These are phyloP conservation scores for Andrena camellia DNA, from an alignment of 2,888 invertebrate genomes.

Conservation along the genomic window DNA sequence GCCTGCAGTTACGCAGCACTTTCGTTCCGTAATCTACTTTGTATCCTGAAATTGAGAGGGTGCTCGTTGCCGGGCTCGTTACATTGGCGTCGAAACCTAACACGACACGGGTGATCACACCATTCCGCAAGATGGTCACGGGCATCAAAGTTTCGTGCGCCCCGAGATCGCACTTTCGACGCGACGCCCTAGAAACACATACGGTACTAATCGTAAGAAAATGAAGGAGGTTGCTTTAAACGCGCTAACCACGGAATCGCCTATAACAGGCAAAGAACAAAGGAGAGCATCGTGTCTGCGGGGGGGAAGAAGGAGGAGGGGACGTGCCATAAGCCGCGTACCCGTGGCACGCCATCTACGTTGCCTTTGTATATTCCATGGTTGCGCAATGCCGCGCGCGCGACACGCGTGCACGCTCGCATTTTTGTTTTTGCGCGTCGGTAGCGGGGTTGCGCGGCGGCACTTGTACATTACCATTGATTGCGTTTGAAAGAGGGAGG, in stretches of 20 bases:
- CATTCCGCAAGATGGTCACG: neutral
- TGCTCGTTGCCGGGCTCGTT: too few species aligned
- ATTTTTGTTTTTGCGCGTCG: slow-evolving; percentile 56
- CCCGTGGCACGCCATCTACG: slow-evolving; percentile 70
- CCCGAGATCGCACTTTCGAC: neutral
- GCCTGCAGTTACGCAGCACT: neutral
- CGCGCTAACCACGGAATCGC: slow-evolving; percentile 14
- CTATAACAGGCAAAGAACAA: slow-evolving; percentile 59
- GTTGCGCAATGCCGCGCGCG: slow-evolving; percentile 57
- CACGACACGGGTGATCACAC: neutral
- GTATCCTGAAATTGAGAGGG: slow-evolving; percentile 10
- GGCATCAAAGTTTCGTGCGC: neutral
- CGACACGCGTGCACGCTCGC: slow-evolving; percentile 25
- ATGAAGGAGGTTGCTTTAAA: slow-evolving; percentile 39
- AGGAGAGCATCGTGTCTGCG: slow-evolving; percentile 52
- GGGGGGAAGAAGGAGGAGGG: slow-evolving; percentile 33
- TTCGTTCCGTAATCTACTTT: slow-evolving; percentile 12
- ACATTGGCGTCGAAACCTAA: too few species aligned
- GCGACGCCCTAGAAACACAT: neutral
- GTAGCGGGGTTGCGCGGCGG: slow-evolving; percentile 52
- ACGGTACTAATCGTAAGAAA: neutral
- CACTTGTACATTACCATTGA: slow-evolving; percentile 56
- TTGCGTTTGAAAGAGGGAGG: slow-evolving; percentile 59
- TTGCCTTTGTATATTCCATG: slow-evolving; percentile 66
- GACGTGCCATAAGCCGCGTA: slow-evolving; percentile 56